A percentile compares a stretch with the other conserved stretches of the same genome.
These are phyloP conservation scores for Psettodes erumei DNA, from an alignment of 2,113 vertebrate species.

Conservation along the genomic window DNA sequence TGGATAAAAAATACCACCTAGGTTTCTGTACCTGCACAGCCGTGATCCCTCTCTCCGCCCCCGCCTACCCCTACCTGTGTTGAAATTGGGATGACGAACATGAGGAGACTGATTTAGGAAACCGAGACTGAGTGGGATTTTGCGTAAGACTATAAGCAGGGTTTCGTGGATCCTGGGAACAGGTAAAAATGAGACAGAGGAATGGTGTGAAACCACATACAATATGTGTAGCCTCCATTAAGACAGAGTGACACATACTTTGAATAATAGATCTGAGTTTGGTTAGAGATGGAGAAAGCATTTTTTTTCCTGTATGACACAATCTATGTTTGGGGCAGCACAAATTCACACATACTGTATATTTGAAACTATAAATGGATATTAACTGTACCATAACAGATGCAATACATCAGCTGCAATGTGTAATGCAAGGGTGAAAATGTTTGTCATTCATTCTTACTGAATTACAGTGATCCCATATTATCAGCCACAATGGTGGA, in stretches of 20 bases:
- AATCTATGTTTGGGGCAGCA: neutral
- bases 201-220: conserved; percentile 27
- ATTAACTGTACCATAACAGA: neutral
- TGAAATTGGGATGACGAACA: conserved; percentile 55
- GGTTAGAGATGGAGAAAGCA: neutral
- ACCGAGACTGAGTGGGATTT: conserved; percentile 17
- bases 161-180: conserved; percentile 31
- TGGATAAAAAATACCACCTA: conserved; percentile 22
- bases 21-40: conserved; percentile 20
- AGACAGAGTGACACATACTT: conserved; percentile 1
- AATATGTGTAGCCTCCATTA: neutral
- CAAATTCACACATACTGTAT: neutral
- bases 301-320: neutral
- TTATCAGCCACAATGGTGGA: too few species aligned
- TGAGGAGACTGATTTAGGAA: conserved; percentile 18
- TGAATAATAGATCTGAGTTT: neutral
- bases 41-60: neutral
- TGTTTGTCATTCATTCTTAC: too few species aligned
- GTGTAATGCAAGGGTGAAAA: neutral
- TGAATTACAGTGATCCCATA: too few species aligned
- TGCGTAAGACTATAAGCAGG: neutral
- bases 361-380: neutral
- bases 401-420: neutral
- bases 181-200: conserved; percentile 10
- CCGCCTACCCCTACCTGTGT: conserved; percentile 31